Evolutionary conservation across 2,113 vertebrate genomes (phyloP).

Genomic region (Carlito syrichta): DNA sequence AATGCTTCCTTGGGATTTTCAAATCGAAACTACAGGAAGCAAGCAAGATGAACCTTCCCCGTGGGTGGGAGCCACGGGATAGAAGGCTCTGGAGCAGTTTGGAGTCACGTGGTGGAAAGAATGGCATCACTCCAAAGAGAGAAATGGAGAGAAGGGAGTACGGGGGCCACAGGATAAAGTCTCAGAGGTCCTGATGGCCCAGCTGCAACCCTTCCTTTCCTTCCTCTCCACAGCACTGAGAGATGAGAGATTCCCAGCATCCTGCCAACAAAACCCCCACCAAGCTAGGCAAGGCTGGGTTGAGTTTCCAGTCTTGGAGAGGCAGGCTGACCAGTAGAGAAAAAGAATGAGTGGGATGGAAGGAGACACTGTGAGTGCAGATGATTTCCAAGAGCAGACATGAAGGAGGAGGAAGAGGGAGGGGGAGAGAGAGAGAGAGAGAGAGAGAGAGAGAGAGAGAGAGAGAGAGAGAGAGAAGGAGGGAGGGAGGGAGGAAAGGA

Average conservation of each 20-base stretch:
- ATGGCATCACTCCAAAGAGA: neutral
- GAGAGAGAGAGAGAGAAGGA: neutral
- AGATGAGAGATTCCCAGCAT: neutral
- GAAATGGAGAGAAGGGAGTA: neutral
- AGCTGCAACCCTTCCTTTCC: neutral
- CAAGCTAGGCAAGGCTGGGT: neutral
- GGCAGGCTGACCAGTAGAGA: neutral
- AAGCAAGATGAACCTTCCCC: neutral
- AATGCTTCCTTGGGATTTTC: conserved; percentile 5
- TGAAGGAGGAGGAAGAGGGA: no score
- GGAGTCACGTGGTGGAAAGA: neutral
- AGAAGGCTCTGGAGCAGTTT: neutral
- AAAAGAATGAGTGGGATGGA: neutral
- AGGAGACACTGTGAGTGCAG: neutral
- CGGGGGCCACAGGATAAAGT: neutral
- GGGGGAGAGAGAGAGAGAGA: no score
- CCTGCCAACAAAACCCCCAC: neutral
- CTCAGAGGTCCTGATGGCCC: neutral
- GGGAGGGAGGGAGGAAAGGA: no score
- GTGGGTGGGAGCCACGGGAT: neutral
- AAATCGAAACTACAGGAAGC: neutral
- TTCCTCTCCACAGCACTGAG: neutral
- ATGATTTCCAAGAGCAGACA: neutral
- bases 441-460: neutral
- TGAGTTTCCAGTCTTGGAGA: neutral